phyloP scores from a whole-genome alignment of 2,888 invertebrate genomes.

The Agrochola macilenta region DNA sequence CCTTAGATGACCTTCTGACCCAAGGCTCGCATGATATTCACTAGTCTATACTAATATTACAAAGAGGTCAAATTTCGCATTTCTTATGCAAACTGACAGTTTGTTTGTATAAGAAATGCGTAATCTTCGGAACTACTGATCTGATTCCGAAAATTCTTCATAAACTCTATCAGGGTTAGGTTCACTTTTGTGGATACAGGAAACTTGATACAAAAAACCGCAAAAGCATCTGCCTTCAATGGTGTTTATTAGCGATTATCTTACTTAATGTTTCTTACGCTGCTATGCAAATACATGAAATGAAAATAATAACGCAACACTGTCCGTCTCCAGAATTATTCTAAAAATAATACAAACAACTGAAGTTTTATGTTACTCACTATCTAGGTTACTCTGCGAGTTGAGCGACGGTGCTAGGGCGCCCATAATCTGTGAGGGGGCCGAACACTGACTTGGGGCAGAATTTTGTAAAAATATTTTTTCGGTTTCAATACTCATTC shows the following conservation, averaged over 20 bases:
- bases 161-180: no score
- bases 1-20: neutral
- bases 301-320: neutral
- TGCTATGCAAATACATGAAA: neutral
- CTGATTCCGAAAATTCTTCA: no score
- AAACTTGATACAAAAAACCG: no score
- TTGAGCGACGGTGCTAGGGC: conserved; percentile 32
- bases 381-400: conserved; percentile 69
- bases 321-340: neutral
- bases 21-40: no score
- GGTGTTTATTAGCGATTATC: neutral
- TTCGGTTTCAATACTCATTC: conserved; percentile 74
- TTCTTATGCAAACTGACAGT: no score
- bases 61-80: no score
- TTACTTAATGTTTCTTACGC: neutral
- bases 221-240: no score
- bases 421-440: conserved; percentile 49
- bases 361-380: conserved; percentile 64
- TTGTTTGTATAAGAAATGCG: no score
- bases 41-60: no score
- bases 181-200: no score
- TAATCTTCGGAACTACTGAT: no score
- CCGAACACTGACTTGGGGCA: conserved; percentile 49
- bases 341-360: conserved; percentile 4
- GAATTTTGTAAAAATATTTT: conserved; percentile 73